These are phyloP conservation scores for Vireo griseus DNA, from an alignment of 2,797 vertebrate genomes.

Conservation along the genomic window DNA sequence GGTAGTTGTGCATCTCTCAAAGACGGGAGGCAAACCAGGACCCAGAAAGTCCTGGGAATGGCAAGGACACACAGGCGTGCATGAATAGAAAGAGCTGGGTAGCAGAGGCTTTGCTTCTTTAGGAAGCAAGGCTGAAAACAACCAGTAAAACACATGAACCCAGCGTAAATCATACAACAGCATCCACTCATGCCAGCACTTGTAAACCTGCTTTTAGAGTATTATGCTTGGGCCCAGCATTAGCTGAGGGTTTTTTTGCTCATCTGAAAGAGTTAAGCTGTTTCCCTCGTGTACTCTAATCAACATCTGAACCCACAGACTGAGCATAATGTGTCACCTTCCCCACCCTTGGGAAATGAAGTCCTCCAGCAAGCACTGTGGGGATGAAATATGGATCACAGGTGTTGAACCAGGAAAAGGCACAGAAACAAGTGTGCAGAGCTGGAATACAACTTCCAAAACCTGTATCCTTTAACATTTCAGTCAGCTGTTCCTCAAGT, in stretches of 20 bases:
- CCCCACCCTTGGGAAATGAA: constrained; percentile 28
- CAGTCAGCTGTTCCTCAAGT: constrained; percentile 56
- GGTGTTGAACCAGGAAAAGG: constrained; percentile 58
- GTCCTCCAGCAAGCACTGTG: background rate
- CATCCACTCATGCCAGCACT: background rate
- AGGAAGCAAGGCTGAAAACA: background rate
- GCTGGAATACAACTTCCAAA: constrained; percentile 46
- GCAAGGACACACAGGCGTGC: background rate
- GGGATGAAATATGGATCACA: constrained; percentile 53
- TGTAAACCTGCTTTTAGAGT: background rate
- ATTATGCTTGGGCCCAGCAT: background rate
- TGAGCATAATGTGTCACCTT: constrained; percentile 44
- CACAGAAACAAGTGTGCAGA: constrained; percentile 2
- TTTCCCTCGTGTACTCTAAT: background rate
- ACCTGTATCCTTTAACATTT: constrained; percentile 62
- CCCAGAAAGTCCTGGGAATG: background rate
- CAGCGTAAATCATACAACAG: background rate
- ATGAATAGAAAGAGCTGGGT: background rate
- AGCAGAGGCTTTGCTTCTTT: background rate
- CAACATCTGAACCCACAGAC: background rate
- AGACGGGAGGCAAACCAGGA: background rate
- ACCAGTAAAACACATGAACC: background rate
- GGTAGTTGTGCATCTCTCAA: background rate
- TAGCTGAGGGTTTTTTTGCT: background rate
- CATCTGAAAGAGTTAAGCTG: background rate